These are phyloP conservation scores for Teleogryllus occipitalis DNA, from an alignment of 1,140 invertebrate genomes.

Conservation along the genomic window DNA sequence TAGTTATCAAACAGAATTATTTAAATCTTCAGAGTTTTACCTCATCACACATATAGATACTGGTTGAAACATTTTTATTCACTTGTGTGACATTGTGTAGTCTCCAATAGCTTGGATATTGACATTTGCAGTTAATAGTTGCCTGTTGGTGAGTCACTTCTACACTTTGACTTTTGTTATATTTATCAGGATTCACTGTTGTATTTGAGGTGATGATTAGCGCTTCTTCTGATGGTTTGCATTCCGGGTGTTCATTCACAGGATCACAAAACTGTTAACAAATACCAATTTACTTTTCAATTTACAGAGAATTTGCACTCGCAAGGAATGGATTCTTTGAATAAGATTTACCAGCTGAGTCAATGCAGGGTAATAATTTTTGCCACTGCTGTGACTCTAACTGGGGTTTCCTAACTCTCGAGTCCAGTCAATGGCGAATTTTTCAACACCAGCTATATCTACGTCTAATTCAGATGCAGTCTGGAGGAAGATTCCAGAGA, in stretches of 20 bases:
- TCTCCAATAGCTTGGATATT: conserved; percentile 25
- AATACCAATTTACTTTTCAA: too few species aligned
- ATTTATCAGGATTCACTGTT: not conserved
- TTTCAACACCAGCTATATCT: too few species aligned
- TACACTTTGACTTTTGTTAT: not conserved
- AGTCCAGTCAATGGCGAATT: too few species aligned
- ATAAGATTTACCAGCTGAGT: too few species aligned
- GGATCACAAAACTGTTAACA: not conserved
- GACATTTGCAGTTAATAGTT: conserved; percentile 21
- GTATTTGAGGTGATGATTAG: not conserved
- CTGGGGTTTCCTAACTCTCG: too few species aligned
- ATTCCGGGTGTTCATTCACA: not conserved
- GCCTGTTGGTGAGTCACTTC: not conserved
- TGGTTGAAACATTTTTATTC: not conserved
- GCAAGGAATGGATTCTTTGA: too few species aligned
- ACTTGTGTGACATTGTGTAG: conserved; percentile 18
- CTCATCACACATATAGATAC: not conserved
- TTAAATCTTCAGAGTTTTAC: not conserved
- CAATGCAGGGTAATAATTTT: too few species aligned
- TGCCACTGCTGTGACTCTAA: too few species aligned
- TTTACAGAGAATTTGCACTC: too few species aligned
- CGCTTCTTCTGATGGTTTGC: not conserved
- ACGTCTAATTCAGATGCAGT: too few species aligned
- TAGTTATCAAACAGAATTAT: too few species aligned
- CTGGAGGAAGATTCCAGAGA: too few species aligned